Evolutionary conservation across 2,113 vertebrate genomes (phyloP), one percentile per base, ranked within the genome.

Genomic region (Cacatua alba): DNA sequence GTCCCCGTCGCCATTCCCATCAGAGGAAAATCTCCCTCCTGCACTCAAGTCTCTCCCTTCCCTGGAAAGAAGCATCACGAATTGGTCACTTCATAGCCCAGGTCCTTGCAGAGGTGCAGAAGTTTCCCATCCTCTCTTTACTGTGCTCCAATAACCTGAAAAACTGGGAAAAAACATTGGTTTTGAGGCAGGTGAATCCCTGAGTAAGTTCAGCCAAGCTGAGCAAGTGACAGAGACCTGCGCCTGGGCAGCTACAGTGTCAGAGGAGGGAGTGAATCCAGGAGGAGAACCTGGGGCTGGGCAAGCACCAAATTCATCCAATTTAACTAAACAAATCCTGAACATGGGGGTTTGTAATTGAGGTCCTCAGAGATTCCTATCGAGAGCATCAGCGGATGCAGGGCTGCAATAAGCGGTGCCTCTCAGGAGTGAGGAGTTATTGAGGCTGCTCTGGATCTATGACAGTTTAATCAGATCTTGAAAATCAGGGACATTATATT

Each of bases 401-500:
- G 94, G 41, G 80, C 70, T 84, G n/a, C 84, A 89, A 94, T 94
- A 83, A 94, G 85, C 51, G 18, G 33, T 79, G 80, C 83, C 88
- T 93, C 71, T 16, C 90, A 1, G 41, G 60, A 26, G 68, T 23
- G 49, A 94, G 96, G 95, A 96, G 92, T 97, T 96, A 96, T 92
- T 88, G 97, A 75, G 68, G 87, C 44, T 64, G 95, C 76, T 94
- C 86, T 16, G 6, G 15, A 65, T 77, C 96, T 90, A 59, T 97
- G 97, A 98, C 95, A 97, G 96, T 97, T 97, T 95, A 96, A 98
- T 98, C 97, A 97, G 96, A 96, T 94, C 95, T 86, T 31, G 96
- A 92, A 96, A 97, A 97, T 96, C 97, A 94, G 95, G 94, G 89
- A 60, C 91, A 94, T 95, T 94, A 65, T 92, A 77, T 57, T 82